Evolutionary conservation across 2,113 vertebrate genomes (phyloP).

Genomic region (Coptodon bakossiorum): DNA sequence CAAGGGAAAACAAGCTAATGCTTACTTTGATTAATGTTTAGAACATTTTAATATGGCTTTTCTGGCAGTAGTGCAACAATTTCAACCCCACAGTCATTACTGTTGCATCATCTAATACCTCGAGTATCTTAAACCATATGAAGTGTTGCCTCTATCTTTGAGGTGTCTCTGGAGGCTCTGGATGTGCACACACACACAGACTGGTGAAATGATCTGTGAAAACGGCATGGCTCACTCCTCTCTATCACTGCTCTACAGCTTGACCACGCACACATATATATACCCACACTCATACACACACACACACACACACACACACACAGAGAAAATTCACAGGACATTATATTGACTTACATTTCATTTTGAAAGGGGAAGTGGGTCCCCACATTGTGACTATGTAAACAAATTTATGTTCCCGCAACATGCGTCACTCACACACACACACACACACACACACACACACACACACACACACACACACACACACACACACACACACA

Average conservation of each 20-base stretch:
- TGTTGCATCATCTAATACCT: background rate
- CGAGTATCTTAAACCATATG: background rate
- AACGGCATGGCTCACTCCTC: slow-evolving; percentile 1
- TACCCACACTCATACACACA: background rate
- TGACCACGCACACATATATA: background rate
- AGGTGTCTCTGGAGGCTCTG: background rate
- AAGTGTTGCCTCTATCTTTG: background rate
- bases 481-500: background rate
- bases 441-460: background rate
- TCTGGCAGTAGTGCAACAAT: background rate
- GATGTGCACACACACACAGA: slow-evolving; percentile 22
- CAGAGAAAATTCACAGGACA: too few relatives aligned
- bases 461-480: background rate
- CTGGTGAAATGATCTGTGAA: slow-evolving; percentile 45
- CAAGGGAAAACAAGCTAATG: background rate
- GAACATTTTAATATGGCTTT: background rate
- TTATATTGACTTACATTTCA: background rate
- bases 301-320: background rate
- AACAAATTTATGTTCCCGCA: background rate
- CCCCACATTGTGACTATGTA: background rate
- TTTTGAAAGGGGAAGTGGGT: background rate
- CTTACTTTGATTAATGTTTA: background rate
- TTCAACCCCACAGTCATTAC: background rate
- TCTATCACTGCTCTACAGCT: slow-evolving; percentile 34
- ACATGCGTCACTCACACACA: background rate